Base-by-base conservation (phyloP, 1,140 invertebrate species). In the Brachystomella parvula region DNA sequence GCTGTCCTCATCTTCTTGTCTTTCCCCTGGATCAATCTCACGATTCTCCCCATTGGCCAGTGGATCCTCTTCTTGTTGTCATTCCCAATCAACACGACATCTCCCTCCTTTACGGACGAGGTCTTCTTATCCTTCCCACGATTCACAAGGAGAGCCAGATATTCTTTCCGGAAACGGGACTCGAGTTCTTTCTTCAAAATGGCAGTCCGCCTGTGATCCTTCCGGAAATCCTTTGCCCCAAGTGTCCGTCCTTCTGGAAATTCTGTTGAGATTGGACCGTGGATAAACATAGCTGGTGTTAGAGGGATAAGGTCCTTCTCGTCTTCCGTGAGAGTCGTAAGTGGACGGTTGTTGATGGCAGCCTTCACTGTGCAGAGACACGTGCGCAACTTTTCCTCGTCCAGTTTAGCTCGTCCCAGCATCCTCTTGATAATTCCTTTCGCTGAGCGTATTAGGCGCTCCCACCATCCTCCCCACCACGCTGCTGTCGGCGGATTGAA, bases 321-420 rank as follows among this genome's bases (percentile, higher is more conserved):
- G 69, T 78, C 73, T n/a, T 71, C 70, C 2, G 74, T 74, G 24
- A 76, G 24, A 59, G 73, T 75, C 19, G 76, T 77, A 12, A 78
- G 57, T 12, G 76, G 77, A 49, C 76, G 70, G 28, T 65, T 61
- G 71, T 79, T 79, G n/a, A 79, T 71, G 3, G 73, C 57, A 0
- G 63, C 64, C 62, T 78, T 75, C 39, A 59, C 70, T 56, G 78
- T 75, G 64, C 73, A 74, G 9, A 78, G 19, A 26, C 76, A 33
- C 0, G 75, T 79, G 24, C 56, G 30, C 29, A 79, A 62, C 49
- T 77, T 74, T 61, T 78, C 76, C 44, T 73, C 73, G 49, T 65
- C 62, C 31, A 77, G 47, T 30, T 30, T 6, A 0, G 19, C 44
- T 64, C 61, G 28, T 12, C 24, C 2, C 30, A 6, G 2, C 19